Percentiles rank a stretch among this genome's conserved stretches.
Evolutionary conservation across 2,113 vertebrate genomes (phyloP).

Genomic region (Periophthalmodon schlosseri): DNA sequence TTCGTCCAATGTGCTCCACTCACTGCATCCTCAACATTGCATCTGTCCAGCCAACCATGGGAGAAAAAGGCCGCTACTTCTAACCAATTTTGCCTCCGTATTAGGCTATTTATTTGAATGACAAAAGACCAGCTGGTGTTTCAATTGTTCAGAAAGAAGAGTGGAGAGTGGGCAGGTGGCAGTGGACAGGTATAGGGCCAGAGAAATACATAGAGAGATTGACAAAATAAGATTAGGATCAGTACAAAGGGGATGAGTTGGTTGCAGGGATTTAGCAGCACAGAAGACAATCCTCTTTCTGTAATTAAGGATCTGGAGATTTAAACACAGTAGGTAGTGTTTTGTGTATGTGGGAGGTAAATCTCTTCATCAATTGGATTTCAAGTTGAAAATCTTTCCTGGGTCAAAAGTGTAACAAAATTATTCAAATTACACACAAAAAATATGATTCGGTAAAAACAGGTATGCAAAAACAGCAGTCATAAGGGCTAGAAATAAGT

Average conservation of each 20-base stretch:
- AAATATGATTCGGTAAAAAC: too few relatives aligned
- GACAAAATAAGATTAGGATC: conserved; percentile 68
- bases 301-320: conserved; percentile 58
- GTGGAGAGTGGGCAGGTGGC: background rate
- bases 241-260: conserved; percentile 42
- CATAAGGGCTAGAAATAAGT: too few relatives aligned
- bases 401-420: background rate
- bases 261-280: conserved; percentile 42
- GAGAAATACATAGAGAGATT: conserved; percentile 24
- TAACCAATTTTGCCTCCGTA: background rate
- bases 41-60: background rate
- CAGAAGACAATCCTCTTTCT: conserved; percentile 48
- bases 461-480: too few relatives aligned
- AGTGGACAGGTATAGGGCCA: conserved; percentile 2
- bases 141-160: background rate
- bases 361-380: background rate
- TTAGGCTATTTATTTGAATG: background rate
- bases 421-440: background rate
- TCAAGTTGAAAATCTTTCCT: background rate
- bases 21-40: background rate
- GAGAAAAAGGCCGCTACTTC: background rate
- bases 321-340: conserved; percentile 11
- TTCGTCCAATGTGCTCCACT: conserved; percentile 4
- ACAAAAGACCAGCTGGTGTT: conserved; percentile 9
- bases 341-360: background rate